phyloP scores from a whole-genome alignment of 2,113 vertebrate species.

The Poeciliopsis occidentalis region DNA sequence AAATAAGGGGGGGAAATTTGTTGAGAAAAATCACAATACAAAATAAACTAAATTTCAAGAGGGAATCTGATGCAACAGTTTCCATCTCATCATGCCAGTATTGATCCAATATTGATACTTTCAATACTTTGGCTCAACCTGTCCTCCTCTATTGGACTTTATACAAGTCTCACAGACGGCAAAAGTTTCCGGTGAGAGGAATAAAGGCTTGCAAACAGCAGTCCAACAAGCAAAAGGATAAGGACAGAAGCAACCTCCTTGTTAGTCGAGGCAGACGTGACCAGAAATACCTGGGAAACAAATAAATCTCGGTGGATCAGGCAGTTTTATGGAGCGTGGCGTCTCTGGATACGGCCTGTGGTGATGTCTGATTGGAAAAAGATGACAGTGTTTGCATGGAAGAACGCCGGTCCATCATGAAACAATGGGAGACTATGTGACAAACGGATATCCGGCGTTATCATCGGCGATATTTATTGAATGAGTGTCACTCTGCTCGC shows the following conservation, averaged over 20 bases:
- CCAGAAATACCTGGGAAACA: neutral
- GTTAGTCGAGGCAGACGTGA: neutral
- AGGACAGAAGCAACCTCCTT: neutral
- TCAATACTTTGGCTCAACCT: no score
- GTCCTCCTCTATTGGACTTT: neutral
- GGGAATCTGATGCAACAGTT: no score
- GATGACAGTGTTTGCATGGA: slow-evolving; percentile 43
- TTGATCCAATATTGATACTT: no score
- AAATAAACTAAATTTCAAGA: no score
- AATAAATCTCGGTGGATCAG: slow-evolving; percentile 4
- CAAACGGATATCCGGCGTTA: slow-evolving; percentile 11
- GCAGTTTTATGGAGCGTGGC: slow-evolving; percentile 7
- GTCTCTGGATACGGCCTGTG: neutral
- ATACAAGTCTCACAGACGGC: neutral
- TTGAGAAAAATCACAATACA: no score
- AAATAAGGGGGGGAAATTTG: no score
- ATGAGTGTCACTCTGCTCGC: slow-evolving; percentile 1
- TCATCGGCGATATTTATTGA: slow-evolving; percentile 4
- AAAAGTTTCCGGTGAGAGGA: neutral
- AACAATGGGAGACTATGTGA: slow-evolving; percentile 28
- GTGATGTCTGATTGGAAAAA: slow-evolving; percentile 49
- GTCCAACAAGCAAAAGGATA: neutral
- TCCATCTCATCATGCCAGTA: no score
- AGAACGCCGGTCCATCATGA: slow-evolving; percentile 38
- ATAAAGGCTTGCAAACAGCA: neutral